Evolutionary conservation across 37 sponge, comb jelly and placozoan genomes (phyloP), one percentile per base, ranked within the genome.

Genomic region (Bolinopsis microptera): DNA sequence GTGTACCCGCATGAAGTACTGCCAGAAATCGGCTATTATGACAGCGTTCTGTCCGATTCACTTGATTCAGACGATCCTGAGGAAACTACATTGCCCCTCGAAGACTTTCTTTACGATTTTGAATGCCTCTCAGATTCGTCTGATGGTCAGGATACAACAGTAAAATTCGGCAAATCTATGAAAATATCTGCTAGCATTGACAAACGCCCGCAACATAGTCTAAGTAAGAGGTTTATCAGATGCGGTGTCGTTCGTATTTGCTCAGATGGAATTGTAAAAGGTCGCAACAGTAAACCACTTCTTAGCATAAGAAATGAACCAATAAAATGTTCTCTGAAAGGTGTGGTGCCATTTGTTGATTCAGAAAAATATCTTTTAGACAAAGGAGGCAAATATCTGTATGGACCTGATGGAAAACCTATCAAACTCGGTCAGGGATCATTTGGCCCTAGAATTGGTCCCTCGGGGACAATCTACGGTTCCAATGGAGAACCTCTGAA

Each of bases 171-270:
- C n/a, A n/a, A n/a, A n/a, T n/a, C n/a, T n/a, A n/a, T n/a, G n/a
- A n/a, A n/a, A n/a, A n/a, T n/a, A n/a, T n/a, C n/a, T n/a, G n/a
- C n/a, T n/a, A n/a, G n/a, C n/a, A n/a, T 22, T 35, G 38, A 21
- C 35, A 80, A 80, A 23, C n/a, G n/a, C n/a, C n/a, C n/a, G n/a
- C n/a, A n/a, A n/a, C n/a, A n/a, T n/a, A n/a, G n/a, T n/a, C n/a
- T n/a, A n/a, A 2, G 38, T 2, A 80, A 38, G 38, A 80, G 27
- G 36, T 80, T 80, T 27, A 80, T 80, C 8, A 80, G 83, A 80
- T 38, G 38, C 3, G 83, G 83, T 80, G 83, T 80, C 5, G 31
- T 35, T 22, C 8, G 28, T 35, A 3, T 80, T 27, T 22, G 35
- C 1, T 22, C 36, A 5, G 83, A 80, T 32, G 83, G 83, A 5